Evolutionary conservation across 2,888 invertebrate species (phyloP), one percentile per base, ranked within the genome.

Genomic region (Tolmerus cingulatus): DNA sequence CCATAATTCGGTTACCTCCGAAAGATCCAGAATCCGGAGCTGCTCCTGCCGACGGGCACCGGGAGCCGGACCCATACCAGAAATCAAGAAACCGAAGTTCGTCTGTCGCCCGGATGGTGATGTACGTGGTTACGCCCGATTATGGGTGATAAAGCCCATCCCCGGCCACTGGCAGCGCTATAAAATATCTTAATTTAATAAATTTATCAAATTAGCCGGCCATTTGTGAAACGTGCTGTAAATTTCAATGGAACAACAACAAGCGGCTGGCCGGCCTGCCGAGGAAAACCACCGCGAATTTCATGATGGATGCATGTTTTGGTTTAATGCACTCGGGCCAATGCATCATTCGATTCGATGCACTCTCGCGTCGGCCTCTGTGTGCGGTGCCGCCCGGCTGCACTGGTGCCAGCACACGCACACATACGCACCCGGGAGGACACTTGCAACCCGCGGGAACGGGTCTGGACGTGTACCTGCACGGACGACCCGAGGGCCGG

Each of bases 321-420:
- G 89, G 89, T 88, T 89, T 89, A 89, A 89, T 89, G 89, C 88
- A 89, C 89, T 89, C 85, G 86, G 87, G 87, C 84, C 89, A 88
- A 89, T 89, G 89, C 89, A 89, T 89, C 89, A 89, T 89, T 89
- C 89, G 89, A 89, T 87, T 89, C 89, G 89, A 85, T 89, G 89
- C 89, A 89, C 89, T 89, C 88, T 87, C 87, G 88, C 88, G 87
- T 88, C 87, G 88, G 79, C 74, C 87, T 87, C 88, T 88, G 89
- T 88, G 85, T 85, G 66, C 66, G 46, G 46, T 85, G 37, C 46
- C 27, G 43, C 23, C 30, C 5, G 40, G 57, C 40, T 46, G 27
- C 14, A 23, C 27, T 9, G 37, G 23, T 46, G 74, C 74, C 40
- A 23, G 51, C 74, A n/a, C 74, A 74, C 74, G 9, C 74, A 74